Evolutionary conservation across 2,797 vertebrate species (phyloP).

Genomic region (Anomalospiza imberbis): DNA sequence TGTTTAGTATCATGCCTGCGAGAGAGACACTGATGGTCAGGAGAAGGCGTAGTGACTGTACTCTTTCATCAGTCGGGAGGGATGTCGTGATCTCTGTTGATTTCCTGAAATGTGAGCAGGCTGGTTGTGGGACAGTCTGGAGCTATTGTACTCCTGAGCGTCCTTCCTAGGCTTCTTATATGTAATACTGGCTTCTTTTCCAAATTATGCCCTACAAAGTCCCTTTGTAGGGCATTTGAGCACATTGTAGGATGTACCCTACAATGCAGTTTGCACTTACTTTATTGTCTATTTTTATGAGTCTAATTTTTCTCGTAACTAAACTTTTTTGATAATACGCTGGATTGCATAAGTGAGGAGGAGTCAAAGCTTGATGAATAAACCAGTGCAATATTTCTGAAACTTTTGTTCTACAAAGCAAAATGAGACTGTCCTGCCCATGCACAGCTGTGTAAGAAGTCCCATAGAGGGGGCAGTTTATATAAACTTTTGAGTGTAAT

Average conservation of each 20-base stretch:
- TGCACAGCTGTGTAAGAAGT: not conserved
- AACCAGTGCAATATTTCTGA: not conserved
- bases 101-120: not conserved
- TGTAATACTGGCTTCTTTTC: not conserved
- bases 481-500: not conserved
- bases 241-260: too few relatives aligned
- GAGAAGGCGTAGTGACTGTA: accelerated
- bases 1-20: not conserved
- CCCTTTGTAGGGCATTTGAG: not conserved
- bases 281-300: not conserved
- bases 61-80: not conserved
- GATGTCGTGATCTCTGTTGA: not conserved
- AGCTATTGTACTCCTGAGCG: not conserved
- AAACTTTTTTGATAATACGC: not conserved
- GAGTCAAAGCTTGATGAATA: not conserved
- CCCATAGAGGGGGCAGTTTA: constrained; percentile 69
- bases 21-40: not conserved
- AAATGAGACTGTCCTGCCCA: not conserved
- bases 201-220: not conserved
- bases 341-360: not conserved
- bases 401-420: not conserved
- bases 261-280: accelerated
- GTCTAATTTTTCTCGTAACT: not conserved
- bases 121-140: not conserved
- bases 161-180: not conserved